These are phyloP conservation scores for Brachirus orientalis DNA, from an alignment of 2,113 vertebrate genomes.

Conservation along the genomic window DNA sequence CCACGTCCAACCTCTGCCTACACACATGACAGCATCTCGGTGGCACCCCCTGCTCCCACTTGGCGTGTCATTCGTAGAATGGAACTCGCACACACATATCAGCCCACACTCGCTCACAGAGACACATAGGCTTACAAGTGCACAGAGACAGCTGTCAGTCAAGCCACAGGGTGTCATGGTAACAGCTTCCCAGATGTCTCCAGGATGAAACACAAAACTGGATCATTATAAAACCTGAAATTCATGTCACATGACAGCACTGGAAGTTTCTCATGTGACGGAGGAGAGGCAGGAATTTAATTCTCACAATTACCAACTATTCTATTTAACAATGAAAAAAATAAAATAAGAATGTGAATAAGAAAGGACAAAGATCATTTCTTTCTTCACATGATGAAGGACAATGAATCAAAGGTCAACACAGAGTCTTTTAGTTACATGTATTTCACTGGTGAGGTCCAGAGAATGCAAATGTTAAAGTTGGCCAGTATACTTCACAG, in stretches of 20 bases:
- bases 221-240: not conserved
- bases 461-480: too few relatives aligned
- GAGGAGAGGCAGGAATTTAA: not conserved
- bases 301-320: not conserved
- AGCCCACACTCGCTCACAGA: slow-evolving; percentile 10
- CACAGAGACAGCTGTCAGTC: slow-evolving; percentile 68
- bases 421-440: too few relatives aligned
- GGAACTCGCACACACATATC: slow-evolving; percentile 12
- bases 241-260: not conserved
- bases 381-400: too few relatives aligned
- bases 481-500: too few relatives aligned
- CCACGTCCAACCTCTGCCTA: not conserved
- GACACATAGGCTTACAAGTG: not conserved
- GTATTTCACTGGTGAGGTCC: too few relatives aligned
- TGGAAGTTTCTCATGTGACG: not conserved
- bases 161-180: slow-evolving; percentile 44
- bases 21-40: slow-evolving; percentile 15
- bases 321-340: too few relatives aligned
- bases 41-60: slow-evolving; percentile 18
- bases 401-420: too few relatives aligned
- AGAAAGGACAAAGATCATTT: too few relatives aligned
- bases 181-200: slow-evolving; percentile 47
- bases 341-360: too few relatives aligned
- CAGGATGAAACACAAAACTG: not conserved
- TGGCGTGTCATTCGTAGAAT: slow-evolving; percentile 46